These are phyloP conservation scores for Cheilosia urbana DNA, from an alignment of 2,888 invertebrate species.

Conservation along the genomic window DNA sequence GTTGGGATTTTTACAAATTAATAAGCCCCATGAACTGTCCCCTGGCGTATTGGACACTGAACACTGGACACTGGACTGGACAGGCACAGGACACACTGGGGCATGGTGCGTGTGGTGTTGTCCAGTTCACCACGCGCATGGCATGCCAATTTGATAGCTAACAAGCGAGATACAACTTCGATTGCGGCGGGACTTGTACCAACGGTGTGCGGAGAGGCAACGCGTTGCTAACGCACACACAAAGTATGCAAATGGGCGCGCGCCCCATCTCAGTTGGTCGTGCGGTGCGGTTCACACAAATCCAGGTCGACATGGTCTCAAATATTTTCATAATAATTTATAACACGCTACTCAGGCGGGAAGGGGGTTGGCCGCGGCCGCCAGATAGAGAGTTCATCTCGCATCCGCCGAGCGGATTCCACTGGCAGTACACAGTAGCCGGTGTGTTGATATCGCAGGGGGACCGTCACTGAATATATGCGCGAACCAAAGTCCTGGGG, in stretches of 20 bases:
- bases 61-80: not conserved
- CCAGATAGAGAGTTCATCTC: constrained; percentile 54
- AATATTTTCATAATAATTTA: constrained; percentile 76
- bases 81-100: constrained; percentile 48
- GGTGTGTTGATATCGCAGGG: constrained; percentile 48
- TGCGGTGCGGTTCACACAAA: constrained; percentile 55
- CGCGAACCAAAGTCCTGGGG: constrained; percentile 65
- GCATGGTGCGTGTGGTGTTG: constrained; percentile 62
- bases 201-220: constrained; percentile 27
- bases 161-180: constrained; percentile 74
- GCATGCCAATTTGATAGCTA: constrained; percentile 75
- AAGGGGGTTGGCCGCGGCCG: not conserved
- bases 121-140: constrained; percentile 64
- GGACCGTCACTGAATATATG: constrained; percentile 28
- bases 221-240: constrained; percentile 22
- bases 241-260: constrained; percentile 68
- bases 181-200: constrained; percentile 65
- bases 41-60: constrained; percentile 17
- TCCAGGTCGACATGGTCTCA: constrained; percentile 76
- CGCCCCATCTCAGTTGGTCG: constrained; percentile 20
- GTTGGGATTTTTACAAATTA: constrained; percentile 75
- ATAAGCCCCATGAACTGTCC: constrained; percentile 72
- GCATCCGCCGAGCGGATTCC: constrained; percentile 30
- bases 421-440: constrained; percentile 68
- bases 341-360: constrained; percentile 51